A percentile compares a stretch with the other conserved stretches of the same genome.
These are phyloP conservation scores for Oncorhynchus nerka DNA, from an alignment of 2,113 vertebrate species.

Conservation along the genomic window DNA sequence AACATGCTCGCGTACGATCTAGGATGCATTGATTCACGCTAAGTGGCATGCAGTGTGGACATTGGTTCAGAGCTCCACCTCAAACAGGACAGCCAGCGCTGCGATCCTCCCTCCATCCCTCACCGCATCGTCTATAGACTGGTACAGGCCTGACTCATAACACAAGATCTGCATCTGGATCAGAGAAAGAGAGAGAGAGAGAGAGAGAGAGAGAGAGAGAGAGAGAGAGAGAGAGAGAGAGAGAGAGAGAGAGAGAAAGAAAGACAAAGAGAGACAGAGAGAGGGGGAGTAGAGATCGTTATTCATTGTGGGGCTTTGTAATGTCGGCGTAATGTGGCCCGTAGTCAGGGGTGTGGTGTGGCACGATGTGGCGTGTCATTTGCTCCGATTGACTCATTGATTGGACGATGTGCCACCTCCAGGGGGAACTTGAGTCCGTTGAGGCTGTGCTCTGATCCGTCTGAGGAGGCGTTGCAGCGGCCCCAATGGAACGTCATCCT, in stretches of 20 bases:
- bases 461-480: constrained; percentile 88
- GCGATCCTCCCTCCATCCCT: constrained; percentile 83
- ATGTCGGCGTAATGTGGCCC: too few species aligned
- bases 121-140: constrained; percentile 84
- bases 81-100: constrained; percentile 88
- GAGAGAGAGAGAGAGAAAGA: not conserved
- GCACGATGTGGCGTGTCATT: too few species aligned
- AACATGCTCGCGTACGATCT: not conserved
- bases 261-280: not conserved
- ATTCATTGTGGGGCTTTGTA: too few species aligned
- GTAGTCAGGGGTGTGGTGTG: too few species aligned
- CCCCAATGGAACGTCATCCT: constrained; percentile 94
- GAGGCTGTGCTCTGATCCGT: constrained; percentile 94
- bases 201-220: not conserved
- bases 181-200: not conserved
- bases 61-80: constrained; percentile 75
- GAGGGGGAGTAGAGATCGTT: too few species aligned
- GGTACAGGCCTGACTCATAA: constrained; percentile 81
- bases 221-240: not conserved
- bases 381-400: too few species aligned
- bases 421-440: constrained; percentile 91
- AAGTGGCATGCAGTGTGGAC: not conserved
- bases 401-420: constrained; percentile 75
- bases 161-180: constrained; percentile 94
- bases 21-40: not conserved